Evolutionary conservation across 1,140 invertebrate species (phyloP), one percentile per base, ranked within the genome.

Genomic region (Chelonus insularis): DNA sequence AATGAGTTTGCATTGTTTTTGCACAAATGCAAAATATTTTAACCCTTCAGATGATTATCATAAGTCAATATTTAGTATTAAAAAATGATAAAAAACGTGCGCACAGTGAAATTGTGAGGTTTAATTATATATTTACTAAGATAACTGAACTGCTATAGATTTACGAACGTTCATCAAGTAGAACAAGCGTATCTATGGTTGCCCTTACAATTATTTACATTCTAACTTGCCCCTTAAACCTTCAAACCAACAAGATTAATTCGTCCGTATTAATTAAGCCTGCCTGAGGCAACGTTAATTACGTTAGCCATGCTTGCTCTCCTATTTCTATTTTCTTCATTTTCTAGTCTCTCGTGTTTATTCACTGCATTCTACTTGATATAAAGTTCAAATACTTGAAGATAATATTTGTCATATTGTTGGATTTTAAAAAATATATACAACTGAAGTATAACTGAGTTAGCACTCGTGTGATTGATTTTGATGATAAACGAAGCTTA

Each of bases 231-330:
- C 25, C 25, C 20, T 14, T 8, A 51, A n/a, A 59, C 36, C 47
- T 25, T 23, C 57, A 32, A 51, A 50, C 18, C 23, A 37, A 45
- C 20, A n/a, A 9, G n/a, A 51, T 59, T 59, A 51, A 59, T 59
- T 36, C 34, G 18, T 51, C 36, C 32, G 47, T 36, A 59, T 59
- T 59, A 51, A 59, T 59, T 59, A 59, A 50, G 32, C 34, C 32
- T 6, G 12, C 47, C 45, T 21, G 4, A 50, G 14, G 32, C 12
- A 20, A 57, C 12, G 45, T 59, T 59, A 59, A 59, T 59, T 59
- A 59, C 32, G 34, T 51, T 59, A 51, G 20, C 47, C 32, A 29
- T 29, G 32, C 20, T 20, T 51, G 4, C 8, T 12, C 16, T 2
- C 36, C 8, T 51, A 2, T 29, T 18, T 39, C 1, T 29, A 29